Evolutionary conservation across 2,888 invertebrate species (phyloP).

Genomic region (Drosophila robusta): DNA sequence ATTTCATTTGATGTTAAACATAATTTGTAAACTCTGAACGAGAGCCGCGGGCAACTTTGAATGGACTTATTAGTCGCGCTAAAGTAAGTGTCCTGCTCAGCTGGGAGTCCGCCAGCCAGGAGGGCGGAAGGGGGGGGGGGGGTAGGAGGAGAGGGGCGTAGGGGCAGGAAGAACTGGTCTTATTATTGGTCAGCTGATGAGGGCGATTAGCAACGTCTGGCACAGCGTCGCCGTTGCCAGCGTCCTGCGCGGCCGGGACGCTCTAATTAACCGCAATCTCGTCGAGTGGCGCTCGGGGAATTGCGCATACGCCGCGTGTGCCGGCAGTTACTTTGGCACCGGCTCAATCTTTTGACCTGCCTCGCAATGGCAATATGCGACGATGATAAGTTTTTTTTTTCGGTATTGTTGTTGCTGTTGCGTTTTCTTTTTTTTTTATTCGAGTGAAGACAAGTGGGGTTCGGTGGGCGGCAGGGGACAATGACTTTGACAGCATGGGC

Average conservation of each 20-base stretch:
- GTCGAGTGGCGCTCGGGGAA: conserved; percentile 41
- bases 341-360: conserved; percentile 19
- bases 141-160: fast-evolving
- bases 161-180: neutral
- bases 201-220: conserved; percentile 46
- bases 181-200: conserved; percentile 41
- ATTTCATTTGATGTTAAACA: conserved; percentile 41
- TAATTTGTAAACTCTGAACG: conserved; percentile 38
- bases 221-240: conserved; percentile 1
- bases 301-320: conserved; percentile 59
- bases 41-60: conserved; percentile 31
- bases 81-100: conserved; percentile 25
- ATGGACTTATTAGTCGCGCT: conserved; percentile 46
- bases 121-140: neutral
- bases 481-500: conserved; percentile 1
- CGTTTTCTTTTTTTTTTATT: too few species aligned
- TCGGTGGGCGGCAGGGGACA: neutral
- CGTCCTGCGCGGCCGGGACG: neutral
- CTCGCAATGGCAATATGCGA: conserved; percentile 40
- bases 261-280: conserved; percentile 60
- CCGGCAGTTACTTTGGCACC: conserved; percentile 21
- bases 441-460: neutral
- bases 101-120: neutral
- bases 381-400: conserved; percentile 57
- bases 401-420: too few species aligned